Evolutionary conservation across 1,140 invertebrate genomes (phyloP).

Genomic region (Wasmannia auropunctata): DNA sequence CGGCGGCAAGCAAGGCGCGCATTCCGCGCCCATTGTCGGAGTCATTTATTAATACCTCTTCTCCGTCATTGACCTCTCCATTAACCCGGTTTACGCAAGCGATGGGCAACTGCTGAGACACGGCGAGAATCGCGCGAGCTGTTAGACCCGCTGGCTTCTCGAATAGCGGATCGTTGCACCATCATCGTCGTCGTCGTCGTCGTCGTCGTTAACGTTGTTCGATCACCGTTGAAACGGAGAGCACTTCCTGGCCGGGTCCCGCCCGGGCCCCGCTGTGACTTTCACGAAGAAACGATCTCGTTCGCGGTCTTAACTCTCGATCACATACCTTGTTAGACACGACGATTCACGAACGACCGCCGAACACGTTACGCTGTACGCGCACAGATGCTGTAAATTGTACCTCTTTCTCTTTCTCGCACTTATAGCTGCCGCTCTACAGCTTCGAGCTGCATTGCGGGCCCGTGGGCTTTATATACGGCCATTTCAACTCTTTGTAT

Average conservation of each 20-base stretch:
- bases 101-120: slow-evolving; percentile 15
- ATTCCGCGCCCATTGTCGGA: slow-evolving; percentile 69
- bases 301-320: slow-evolving; percentile 72
- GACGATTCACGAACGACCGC: slow-evolving; percentile 57
- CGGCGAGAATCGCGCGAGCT: slow-evolving; percentile 61
- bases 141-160: slow-evolving; percentile 55
- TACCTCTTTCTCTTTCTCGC: neutral
- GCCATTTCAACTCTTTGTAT: neutral
- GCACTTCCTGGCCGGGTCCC: slow-evolving; percentile 61
- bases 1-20: slow-evolving; percentile 42
- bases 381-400: slow-evolving; percentile 66
- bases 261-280: slow-evolving; percentile 52
- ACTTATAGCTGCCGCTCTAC: neutral
- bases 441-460: neutral
- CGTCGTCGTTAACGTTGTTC: neutral
- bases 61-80: slow-evolving; percentile 71
- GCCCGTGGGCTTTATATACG: neutral
- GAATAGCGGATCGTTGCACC: slow-evolving; percentile 62
- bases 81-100: slow-evolving; percentile 73
- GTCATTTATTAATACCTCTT: slow-evolving; percentile 70
- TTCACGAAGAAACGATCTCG: slow-evolving; percentile 73
- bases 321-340: slow-evolving; percentile 69
- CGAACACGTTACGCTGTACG: slow-evolving; percentile 46
- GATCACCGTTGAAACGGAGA: slow-evolving; percentile 51
- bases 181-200: slow-evolving; percentile 24